A percentile compares a stretch with the other conserved stretches of the same genome.
phyloP scores from a whole-genome alignment of 2,888 invertebrate species.

The Cephonodes hylas region DNA sequence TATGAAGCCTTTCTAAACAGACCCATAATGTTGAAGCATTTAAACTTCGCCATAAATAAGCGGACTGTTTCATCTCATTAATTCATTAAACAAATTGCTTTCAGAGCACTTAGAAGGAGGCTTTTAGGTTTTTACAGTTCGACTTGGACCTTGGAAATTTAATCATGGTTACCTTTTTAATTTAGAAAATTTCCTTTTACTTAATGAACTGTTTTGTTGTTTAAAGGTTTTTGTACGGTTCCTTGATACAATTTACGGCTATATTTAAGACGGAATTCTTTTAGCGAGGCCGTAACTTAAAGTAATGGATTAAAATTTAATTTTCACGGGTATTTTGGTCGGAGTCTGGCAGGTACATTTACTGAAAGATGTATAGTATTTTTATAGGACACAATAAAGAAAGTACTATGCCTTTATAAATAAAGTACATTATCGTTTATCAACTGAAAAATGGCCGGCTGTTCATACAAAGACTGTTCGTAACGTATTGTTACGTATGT shows the following conservation, averaged over 20 bases:
- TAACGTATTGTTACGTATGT: too few species aligned
- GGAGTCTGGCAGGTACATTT: too few species aligned
- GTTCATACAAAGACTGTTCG: too few species aligned
- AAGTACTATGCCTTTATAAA: too few species aligned
- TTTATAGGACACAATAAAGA: too few species aligned
- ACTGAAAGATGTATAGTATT: too few species aligned
- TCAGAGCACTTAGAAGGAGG: background rate
- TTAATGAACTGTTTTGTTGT: background rate
- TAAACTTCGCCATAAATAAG: background rate
- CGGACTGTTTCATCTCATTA: background rate
- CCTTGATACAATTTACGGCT: background rate
- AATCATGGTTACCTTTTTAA: slow-evolving; percentile 9
- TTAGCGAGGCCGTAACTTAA: background rate
- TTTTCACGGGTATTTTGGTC: background rate
- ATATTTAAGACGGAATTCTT: background rate
- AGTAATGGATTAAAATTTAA: background rate
- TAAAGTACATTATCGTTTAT: too few species aligned
- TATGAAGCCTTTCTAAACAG: background rate
- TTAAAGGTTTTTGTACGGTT: background rate
- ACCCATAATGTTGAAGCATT: background rate
- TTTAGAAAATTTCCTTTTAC: slow-evolving; percentile 3
- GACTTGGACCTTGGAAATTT: slow-evolving; percentile 1
- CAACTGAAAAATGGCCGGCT: too few species aligned
- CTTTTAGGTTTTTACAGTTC: slow-evolving; percentile 6
- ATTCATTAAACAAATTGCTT: slow-evolving; percentile 15